Percentiles rank a stretch among this genome's conserved stretches.
These are phyloP conservation scores for Pangasius macronema DNA, from an alignment of 2,797 vertebrate genomes.

Conservation along the genomic window DNA sequence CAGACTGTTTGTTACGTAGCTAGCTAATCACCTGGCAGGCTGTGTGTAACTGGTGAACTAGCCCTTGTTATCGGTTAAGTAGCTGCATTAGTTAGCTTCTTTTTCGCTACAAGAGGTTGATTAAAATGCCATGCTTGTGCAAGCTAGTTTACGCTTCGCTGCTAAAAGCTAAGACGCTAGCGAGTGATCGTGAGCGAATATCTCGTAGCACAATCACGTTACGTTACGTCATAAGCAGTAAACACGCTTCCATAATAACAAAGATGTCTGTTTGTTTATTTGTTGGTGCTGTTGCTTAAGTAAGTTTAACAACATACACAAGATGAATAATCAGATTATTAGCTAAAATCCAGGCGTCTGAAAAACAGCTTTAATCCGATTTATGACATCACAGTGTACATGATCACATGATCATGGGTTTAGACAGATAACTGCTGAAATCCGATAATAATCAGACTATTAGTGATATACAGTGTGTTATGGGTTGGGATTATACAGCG, in stretches of 20 bases:
- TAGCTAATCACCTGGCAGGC: no score
- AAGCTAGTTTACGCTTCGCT: neutral
- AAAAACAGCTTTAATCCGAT: no score
- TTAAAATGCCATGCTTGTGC: no score
- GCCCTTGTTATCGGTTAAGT: neutral
- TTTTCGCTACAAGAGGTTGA: neutral
- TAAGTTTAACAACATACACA: neutral
- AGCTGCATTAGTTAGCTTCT: neutral
- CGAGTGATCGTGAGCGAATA: neutral
- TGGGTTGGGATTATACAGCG: neutral
- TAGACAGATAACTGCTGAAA: neutral
- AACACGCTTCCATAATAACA: neutral
- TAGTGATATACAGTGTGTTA: neutral
- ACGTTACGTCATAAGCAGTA: neutral
- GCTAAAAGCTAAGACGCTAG: neutral
- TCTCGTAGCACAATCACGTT: neutral
- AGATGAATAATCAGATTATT: neutral
- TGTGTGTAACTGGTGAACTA: neutral
- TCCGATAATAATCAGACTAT: neutral
- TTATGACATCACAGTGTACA: neutral
- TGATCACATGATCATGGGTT: neutral
- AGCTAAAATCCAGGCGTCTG: neutral
- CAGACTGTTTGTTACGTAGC: neutral
- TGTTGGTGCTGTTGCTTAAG: neutral
- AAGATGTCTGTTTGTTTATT: neutral